Percentiles rank a stretch among this genome's conserved stretches.
These are phyloP conservation scores for Drosophila monieri DNA, from an alignment of 2,888 invertebrate genomes.

Conservation along the genomic window DNA sequence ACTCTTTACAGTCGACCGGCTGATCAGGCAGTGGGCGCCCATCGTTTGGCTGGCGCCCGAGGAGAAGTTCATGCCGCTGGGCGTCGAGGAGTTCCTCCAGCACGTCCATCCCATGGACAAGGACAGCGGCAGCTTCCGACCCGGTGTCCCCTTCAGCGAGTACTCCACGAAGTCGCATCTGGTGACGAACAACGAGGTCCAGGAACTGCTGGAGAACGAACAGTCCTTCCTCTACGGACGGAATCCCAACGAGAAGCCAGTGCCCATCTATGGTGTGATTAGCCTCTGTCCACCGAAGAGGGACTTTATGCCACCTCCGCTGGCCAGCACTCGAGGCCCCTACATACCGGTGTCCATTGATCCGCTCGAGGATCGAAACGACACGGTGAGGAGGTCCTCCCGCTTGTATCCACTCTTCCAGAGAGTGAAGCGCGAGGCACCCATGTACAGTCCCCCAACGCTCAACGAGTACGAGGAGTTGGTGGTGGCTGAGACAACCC, in stretches of 20 bases:
- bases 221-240: slow-evolving; percentile 87
- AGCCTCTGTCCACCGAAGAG: slow-evolving; percentile 82
- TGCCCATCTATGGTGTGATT: slow-evolving; percentile 87
- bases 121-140: slow-evolving; percentile 66
- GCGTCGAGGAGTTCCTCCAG: slow-evolving; percentile 86
- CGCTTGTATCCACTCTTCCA: slow-evolving; percentile 79
- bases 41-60: slow-evolving; percentile 88
- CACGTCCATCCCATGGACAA: slow-evolving; percentile 85
- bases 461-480: slow-evolving; percentile 52
- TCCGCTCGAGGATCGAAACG: slow-evolving; percentile 71
- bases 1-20: slow-evolving; percentile 79
- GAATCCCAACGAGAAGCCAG: slow-evolving; percentile 85
- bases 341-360: slow-evolving; percentile 82
- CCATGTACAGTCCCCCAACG: slow-evolving; percentile 43
- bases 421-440: slow-evolving; percentile 66
- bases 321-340: slow-evolving; percentile 73
- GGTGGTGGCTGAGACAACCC: slow-evolving; percentile 50
- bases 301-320: slow-evolving; percentile 13
- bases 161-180: slow-evolving; percentile 84
- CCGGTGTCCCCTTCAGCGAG: slow-evolving; percentile 77
- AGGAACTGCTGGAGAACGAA: slow-evolving; percentile 80
- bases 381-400: slow-evolving; percentile 79
- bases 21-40: slow-evolving; percentile 87
- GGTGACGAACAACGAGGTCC: slow-evolving; percentile 84
- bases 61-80: slow-evolving; percentile 87